Evolutionary conservation across 2,113 vertebrate species (phyloP).

Genomic region (Notarius quadriscutis): DNA sequence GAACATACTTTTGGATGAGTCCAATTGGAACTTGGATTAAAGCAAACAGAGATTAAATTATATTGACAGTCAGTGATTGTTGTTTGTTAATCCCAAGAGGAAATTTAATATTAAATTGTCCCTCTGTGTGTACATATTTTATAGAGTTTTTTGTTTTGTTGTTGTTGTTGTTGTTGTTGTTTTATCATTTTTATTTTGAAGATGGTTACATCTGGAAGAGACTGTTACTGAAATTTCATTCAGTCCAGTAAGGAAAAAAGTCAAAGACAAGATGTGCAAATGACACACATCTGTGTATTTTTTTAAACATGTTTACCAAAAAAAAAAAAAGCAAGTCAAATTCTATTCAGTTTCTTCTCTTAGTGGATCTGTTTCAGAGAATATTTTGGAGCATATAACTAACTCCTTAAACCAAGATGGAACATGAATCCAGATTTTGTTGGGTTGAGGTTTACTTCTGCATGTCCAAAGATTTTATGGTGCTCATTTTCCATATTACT

Average conservation of each 20-base stretch:
- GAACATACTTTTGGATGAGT: constrained; percentile 13
- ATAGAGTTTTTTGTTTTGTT: background rate
- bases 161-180: background rate
- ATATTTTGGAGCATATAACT: background rate
- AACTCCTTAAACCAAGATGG: constrained; percentile 16
- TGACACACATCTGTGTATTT: background rate
- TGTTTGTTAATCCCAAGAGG: background rate
- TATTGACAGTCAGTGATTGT: background rate
- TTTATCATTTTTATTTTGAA: background rate
- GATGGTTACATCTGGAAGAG: constrained; percentile 12
- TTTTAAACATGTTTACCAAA: background rate
- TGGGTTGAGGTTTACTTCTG: constrained; percentile 60
- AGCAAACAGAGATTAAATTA: background rate
- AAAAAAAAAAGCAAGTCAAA: background rate
- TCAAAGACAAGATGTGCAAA: background rate
- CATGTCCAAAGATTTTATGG: constrained; percentile 58
- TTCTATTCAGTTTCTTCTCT: background rate
- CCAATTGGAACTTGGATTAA: constrained; percentile 15
- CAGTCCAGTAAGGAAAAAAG: background rate
- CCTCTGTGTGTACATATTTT: constrained; percentile 47
- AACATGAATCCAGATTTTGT: constrained; percentile 36
- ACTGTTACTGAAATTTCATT: background rate
- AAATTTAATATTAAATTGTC: constrained; percentile 3
- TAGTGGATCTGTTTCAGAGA: constrained; percentile 15
- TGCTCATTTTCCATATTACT: constrained; percentile 52